A percentile compares a stretch with the other conserved stretches of the same genome.
Conservation (phyloP, 1,140 invertebrate genomes). For the Trichonephila clavata region DNA sequence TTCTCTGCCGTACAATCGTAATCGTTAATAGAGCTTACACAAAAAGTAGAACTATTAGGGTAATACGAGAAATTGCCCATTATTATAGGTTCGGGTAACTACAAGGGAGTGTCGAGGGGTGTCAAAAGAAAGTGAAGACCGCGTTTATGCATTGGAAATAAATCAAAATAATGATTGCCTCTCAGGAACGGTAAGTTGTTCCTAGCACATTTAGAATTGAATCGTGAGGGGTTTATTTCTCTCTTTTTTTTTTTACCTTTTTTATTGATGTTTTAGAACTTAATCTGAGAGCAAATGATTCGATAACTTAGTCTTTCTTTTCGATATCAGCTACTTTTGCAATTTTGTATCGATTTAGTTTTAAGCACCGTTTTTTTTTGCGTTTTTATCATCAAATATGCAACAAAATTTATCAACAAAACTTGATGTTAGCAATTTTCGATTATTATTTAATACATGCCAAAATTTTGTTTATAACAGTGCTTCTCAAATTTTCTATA, state of each 20-base stretch:
- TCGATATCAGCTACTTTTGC: neutral
- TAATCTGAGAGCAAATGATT: neutral
- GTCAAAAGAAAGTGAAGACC: constrained; percentile 16
- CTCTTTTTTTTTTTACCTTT: neutral
- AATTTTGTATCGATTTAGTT: neutral
- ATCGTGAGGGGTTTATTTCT: neutral
- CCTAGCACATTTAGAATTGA: constrained; percentile 6
- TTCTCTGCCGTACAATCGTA: neutral
- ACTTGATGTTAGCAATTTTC: too few relatives aligned
- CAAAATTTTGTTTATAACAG: too few relatives aligned
- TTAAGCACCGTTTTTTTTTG: too few relatives aligned
- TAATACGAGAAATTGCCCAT: constrained; percentile 46
- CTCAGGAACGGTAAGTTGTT: constrained; percentile 3
- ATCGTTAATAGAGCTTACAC: neutral
- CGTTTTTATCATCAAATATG: too few relatives aligned
- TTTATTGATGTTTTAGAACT: neutral
- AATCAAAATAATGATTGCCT: constrained; percentile 11
- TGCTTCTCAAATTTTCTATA: too few relatives aligned
- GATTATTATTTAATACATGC: too few relatives aligned
- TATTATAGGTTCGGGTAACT: constrained; percentile 45
- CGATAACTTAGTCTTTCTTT: neutral
- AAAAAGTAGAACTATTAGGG: neutral
- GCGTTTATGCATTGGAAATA: neutral
- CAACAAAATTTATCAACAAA: too few relatives aligned
- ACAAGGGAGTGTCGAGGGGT: constrained; percentile 8